A percentile compares a stretch with the other conserved stretches of the same genome.
Evolutionary conservation across 2,888 invertebrate genomes (phyloP).

Genomic region (Baccha elongata): DNA sequence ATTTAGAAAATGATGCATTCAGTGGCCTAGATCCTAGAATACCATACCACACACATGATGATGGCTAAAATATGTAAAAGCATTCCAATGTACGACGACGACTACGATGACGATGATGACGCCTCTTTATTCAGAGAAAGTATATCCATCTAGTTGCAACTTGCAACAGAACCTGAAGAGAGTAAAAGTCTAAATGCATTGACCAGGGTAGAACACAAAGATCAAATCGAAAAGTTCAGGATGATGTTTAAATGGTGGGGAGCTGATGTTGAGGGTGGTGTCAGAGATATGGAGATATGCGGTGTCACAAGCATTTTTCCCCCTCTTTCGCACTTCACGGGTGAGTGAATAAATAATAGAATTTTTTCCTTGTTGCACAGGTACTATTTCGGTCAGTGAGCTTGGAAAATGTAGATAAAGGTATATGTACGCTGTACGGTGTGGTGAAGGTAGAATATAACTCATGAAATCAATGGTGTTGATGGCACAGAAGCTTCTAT

Average conservation of each 20-base stretch:
- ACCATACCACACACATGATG: slow-evolving; percentile 34
- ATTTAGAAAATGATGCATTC: slow-evolving; percentile 63
- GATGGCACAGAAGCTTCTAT: background rate
- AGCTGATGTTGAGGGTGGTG: background rate
- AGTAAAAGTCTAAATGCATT: slow-evolving; percentile 16
- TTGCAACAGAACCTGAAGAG: background rate
- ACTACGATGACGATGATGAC: background rate
- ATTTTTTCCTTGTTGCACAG: background rate
- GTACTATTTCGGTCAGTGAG: background rate
- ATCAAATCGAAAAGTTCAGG: slow-evolving; percentile 16
- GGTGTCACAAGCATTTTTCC: slow-evolving; percentile 9
- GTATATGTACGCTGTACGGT: no score
- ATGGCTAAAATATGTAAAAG: slow-evolving; percentile 51
- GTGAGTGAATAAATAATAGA: slow-evolving; percentile 10
- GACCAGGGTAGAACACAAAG: slow-evolving; percentile 19
- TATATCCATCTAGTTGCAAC: slow-evolving; percentile 24
- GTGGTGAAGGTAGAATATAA: background rate
- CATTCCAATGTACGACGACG: slow-evolving; percentile 49
- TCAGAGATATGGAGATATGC: background rate
- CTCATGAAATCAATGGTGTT: background rate
- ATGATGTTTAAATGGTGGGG: background rate
- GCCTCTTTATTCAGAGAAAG: background rate
- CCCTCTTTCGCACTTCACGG: background rate
- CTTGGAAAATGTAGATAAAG: background rate
- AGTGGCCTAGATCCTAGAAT: slow-evolving; percentile 62